These are phyloP conservation scores for Melieria crassipennis DNA, from an alignment of 2,888 invertebrate species.

Conservation along the genomic window DNA sequence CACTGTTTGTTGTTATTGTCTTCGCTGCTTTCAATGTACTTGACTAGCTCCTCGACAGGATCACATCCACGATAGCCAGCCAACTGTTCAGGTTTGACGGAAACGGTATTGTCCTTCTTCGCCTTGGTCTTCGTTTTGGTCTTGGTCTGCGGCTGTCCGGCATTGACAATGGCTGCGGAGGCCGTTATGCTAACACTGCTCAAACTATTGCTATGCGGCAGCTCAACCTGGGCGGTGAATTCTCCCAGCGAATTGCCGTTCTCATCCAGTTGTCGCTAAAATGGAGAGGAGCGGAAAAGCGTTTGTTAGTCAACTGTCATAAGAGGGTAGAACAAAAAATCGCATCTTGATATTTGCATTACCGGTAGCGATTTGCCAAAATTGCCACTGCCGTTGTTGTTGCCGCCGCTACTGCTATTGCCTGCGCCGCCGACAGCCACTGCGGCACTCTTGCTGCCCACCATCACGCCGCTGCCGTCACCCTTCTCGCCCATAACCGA, in stretches of 20 bases:
- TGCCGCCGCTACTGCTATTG: constrained; percentile 4
- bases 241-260: constrained; percentile 77
- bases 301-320: too few species aligned
- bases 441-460: not conserved
- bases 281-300: constrained; percentile 14
- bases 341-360: not conserved
- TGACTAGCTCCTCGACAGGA: constrained; percentile 79
- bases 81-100: constrained; percentile 70
- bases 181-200: constrained; percentile 40
- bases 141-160: constrained; percentile 71
- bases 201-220: constrained; percentile 54
- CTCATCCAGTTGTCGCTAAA: constrained; percentile 75
- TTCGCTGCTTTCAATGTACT: constrained; percentile 77
- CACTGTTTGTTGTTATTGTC: constrained; percentile 64
- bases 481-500: constrained; percentile 49
- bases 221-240: constrained; percentile 38
- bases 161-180: constrained; percentile 35
- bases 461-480: constrained; percentile 12
- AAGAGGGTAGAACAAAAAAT: too few species aligned
- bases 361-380: constrained; percentile 24
- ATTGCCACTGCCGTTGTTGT: constrained; percentile 20
- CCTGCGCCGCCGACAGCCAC: not conserved
- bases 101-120: constrained; percentile 68
- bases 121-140: constrained; percentile 68
- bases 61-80: constrained; percentile 83